Evolutionary conservation across 2,888 invertebrate genomes (phyloP).

Genomic region (Acanthacorydalis orientalis): DNA sequence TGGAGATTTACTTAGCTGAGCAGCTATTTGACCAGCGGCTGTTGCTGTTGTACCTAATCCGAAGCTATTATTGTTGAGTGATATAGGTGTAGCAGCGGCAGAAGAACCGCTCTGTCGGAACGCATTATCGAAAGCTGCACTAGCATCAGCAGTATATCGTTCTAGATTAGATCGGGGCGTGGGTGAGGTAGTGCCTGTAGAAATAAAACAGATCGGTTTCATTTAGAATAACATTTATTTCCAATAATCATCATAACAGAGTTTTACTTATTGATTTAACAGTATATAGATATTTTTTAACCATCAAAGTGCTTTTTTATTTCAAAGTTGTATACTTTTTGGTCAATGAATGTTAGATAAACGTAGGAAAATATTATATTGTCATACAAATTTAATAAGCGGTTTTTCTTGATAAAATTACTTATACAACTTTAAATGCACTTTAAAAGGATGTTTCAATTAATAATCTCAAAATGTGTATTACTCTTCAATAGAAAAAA

Average conservation of each 20-base stretch:
- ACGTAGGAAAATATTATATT: not conserved
- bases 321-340: not conserved
- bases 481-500: too few species aligned
- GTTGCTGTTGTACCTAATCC: constrained; percentile 53
- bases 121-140: constrained; percentile 34
- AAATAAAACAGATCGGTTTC: too few species aligned
- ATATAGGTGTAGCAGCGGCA: constrained; percentile 57
- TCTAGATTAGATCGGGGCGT: constrained; percentile 52
- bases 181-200: constrained; percentile 41
- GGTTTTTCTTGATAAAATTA: too few species aligned
- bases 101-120: constrained; percentile 52
- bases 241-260: too few species aligned
- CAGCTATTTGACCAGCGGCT: constrained; percentile 40
- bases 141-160: constrained; percentile 39
- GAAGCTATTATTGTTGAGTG: constrained; percentile 75
- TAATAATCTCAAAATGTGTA: too few species aligned
- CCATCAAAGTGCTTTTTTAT: too few species aligned
- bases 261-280: too few species aligned
- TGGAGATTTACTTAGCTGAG: constrained; percentile 65
- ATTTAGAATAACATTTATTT: too few species aligned
- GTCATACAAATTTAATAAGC: not conserved
- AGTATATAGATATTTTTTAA: too few species aligned
- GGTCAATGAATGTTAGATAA: not conserved
- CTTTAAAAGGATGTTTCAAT: too few species aligned
- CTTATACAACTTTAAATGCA: too few species aligned